These are phyloP conservation scores for Scaptomyza flava DNA, from an alignment of 2,888 invertebrate genomes.

Conservation along the genomic window DNA sequence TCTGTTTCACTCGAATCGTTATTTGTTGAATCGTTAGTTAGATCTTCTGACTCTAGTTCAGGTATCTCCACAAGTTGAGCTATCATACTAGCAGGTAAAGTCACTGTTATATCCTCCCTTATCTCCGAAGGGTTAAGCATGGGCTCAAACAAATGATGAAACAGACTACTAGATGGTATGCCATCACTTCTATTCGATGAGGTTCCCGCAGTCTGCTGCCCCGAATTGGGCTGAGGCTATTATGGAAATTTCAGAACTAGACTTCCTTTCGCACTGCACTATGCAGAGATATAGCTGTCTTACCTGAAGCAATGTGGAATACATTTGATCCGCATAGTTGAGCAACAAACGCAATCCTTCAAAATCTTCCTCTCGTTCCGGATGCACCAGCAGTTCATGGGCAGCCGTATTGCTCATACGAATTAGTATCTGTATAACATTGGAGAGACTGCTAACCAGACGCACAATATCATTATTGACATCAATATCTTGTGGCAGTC, in stretches of 20 bases:
- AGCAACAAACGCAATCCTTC: conserved; percentile 37
- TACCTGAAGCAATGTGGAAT: conserved; percentile 46
- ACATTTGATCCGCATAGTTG: conserved; percentile 53
- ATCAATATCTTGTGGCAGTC: conserved; percentile 31
- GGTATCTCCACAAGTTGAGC: conserved; percentile 2
- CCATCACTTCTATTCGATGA: background rate
- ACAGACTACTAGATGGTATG: conserved; percentile 21
- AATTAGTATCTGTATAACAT: conserved; percentile 46
- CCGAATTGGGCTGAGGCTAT: conserved; percentile 28
- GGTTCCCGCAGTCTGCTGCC: background rate
- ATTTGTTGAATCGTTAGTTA: background rate
- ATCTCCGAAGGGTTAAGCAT: background rate
- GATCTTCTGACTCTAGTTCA: conserved; percentile 1
- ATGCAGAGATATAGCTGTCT: background rate
- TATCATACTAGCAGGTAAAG: conserved; percentile 20
- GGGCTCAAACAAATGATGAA: conserved; percentile 48
- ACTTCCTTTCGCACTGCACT: too few species aligned
- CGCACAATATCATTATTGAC: conserved; percentile 33
- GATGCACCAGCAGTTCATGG: conserved; percentile 38
- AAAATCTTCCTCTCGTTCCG: conserved; percentile 42
- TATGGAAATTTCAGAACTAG: too few species aligned
- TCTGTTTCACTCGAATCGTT: background rate
- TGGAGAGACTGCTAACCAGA: conserved; percentile 39
- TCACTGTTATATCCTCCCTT: background rate
- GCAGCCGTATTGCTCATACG: conserved; percentile 49